A percentile compares a stretch with the other conserved stretches of the same genome.
Conservation (phyloP, 2,113 vertebrate species). For the Tauraco erythrolophus region DNA sequence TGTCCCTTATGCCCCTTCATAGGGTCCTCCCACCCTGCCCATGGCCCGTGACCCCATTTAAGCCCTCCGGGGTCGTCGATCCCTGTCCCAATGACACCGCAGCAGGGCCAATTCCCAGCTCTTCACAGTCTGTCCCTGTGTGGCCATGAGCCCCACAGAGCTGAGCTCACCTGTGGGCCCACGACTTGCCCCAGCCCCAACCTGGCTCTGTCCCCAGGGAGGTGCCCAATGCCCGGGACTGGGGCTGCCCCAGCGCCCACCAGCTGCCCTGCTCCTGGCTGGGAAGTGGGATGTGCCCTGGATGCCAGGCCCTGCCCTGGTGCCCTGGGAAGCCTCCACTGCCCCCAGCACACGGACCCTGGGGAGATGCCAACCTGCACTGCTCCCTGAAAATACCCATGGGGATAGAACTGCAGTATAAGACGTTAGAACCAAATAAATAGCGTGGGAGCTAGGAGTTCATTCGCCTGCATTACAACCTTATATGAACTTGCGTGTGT, state of each 20-base stretch:
- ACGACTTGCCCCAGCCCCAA: rapidly evolving
- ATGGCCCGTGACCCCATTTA: too few species aligned
- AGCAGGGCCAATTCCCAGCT: rapidly evolving
- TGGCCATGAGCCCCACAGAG: rapidly evolving
- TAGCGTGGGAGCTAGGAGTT: neutral
- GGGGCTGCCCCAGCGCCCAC: neutral
- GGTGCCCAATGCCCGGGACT: rapidly evolving
- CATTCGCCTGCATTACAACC: neutral
- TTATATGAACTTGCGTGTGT: neutral
- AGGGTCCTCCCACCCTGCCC: neutral
- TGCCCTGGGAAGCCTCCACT: rapidly evolving
- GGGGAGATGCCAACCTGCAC: neutral
- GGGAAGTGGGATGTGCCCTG: neutral
- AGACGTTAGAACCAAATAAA: neutral
- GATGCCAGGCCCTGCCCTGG: neutral
- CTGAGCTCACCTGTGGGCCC: too few species aligned
- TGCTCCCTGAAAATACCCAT: neutral
- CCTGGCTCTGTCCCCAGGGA: too few species aligned
- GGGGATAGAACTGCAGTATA: neutral
- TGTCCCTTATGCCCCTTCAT: rapidly evolving
- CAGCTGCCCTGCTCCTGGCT: neutral
- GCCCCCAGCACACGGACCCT: too few species aligned
- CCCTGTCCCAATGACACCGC: neutral
- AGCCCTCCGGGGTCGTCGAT: rapidly evolving
- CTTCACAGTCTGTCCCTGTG: neutral